phyloP scores from a whole-genome alignment of 2,797 vertebrate genomes.

The Darevskia mixta region DNA sequence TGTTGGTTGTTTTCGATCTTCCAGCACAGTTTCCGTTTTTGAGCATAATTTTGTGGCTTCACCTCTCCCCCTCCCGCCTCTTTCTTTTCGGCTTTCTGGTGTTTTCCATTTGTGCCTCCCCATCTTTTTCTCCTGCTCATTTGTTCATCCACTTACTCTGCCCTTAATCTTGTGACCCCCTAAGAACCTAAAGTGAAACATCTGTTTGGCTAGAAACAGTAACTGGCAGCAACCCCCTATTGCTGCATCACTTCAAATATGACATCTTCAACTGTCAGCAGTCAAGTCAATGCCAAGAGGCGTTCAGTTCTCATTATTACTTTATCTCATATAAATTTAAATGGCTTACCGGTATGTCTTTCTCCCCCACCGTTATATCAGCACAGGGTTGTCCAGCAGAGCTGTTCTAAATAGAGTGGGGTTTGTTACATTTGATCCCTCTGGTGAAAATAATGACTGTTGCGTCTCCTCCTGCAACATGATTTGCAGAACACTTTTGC shows the following conservation, averaged over 20 bases:
- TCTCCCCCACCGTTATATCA: not conserved
- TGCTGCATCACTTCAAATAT: conserved; percentile 7
- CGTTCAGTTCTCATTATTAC: not conserved
- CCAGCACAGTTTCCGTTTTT: not conserved
- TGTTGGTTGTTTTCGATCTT: not conserved
- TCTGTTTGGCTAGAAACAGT: conserved; percentile 3
- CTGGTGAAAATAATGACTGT: not conserved
- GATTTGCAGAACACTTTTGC: not conserved
- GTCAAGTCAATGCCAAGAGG: conserved; percentile 1
- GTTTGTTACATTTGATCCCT: not conserved
- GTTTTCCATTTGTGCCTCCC: not conserved
- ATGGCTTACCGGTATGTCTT: not conserved
- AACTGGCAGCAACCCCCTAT: not conserved
- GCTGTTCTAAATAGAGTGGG: not conserved
- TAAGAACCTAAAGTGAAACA: conserved; percentile 14
- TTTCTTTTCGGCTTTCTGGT: not conserved
- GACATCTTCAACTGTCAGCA: not conserved
- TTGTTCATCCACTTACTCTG: not conserved
- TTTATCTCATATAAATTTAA: not conserved
- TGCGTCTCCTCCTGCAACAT: not conserved
- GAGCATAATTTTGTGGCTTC: not conserved
- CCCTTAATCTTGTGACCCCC: not conserved
- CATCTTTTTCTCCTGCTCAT: not conserved
- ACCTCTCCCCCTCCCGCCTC: not conserved
- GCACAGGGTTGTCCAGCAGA: not conserved